Base-by-base conservation (phyloP, 2,797 vertebrate genomes). In the Iguana delicatissima region DNA sequence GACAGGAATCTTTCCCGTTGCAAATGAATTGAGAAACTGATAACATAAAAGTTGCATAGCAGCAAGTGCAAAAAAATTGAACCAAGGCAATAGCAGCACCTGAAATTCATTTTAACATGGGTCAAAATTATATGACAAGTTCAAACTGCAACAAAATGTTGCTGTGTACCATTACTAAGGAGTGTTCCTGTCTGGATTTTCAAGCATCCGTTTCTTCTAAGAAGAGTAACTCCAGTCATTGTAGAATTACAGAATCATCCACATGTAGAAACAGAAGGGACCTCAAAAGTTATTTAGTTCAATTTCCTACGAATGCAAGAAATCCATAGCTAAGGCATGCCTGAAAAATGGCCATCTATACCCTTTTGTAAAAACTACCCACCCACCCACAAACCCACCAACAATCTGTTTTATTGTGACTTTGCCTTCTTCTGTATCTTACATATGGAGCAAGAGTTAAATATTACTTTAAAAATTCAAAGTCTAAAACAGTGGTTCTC, bases 11-110 rank as follows among this genome's bases (percentile, higher is more conserved):
- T 90, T 91, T 69, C 46, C n/a, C 69, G 57, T 22, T 77, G 64
- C 29, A 81, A n/a, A 77, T 95, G 87, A 95, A 92, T 93, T 77
- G 89, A 91, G 91, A 95, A 96, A 88, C 84, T 89, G 64, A 92
- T 16, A 1, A 89, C 93, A 90, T 83, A 94, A 95, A 95, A 93
- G 94, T 93, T 93, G 94, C 55, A 42, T 42, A 80, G 20, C 38
- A 80, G 85, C 73, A 93, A 87, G 26, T 69, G 57, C 24, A 32
- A 76, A 93, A 0, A 20, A 46, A 22, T 92, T 88, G 89, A 93
- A 89, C 77, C 64, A 88, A 76, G 80, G 77, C 35, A 91, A 84
- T 46, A 89, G 69, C n/a, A 73, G 85, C 87, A 90, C n/a, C 64
- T 88, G 55, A 50, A 89, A 69, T 32, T 92, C 87, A 89, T 86